Evolutionary conservation across 2,113 vertebrate species (phyloP).

Genomic region (Fukomys damarensis): DNA sequence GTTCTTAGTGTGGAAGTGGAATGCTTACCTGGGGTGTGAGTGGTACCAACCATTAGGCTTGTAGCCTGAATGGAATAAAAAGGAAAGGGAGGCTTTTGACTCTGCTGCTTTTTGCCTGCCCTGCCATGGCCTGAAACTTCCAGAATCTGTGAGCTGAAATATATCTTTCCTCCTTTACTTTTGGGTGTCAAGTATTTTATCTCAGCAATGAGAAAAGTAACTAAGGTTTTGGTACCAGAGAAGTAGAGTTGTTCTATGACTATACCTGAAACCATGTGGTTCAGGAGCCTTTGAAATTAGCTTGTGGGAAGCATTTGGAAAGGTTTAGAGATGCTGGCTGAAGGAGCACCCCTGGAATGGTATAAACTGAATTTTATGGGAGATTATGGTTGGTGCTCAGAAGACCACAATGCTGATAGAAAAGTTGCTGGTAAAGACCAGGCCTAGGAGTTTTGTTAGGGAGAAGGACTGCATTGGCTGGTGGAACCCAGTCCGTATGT

Average conservation of each 20-base stretch:
- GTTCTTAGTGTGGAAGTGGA: not conserved
- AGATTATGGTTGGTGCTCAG: not conserved
- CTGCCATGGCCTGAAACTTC: not conserved
- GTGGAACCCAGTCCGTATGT: not conserved
- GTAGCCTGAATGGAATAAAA: not conserved
- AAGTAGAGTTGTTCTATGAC: too few species aligned
- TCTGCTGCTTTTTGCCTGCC: not conserved
- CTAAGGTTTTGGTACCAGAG: not conserved
- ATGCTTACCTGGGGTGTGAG: not conserved
- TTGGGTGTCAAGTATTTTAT: not conserved
- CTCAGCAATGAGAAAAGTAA: not conserved
- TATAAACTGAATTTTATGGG: not conserved
- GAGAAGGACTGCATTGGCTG: not conserved
- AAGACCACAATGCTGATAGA: not conserved
- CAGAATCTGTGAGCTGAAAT: not conserved
- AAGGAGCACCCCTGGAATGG: not conserved
- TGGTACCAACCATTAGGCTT: not conserved
- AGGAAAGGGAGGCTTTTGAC: not conserved
- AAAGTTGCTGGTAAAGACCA: not conserved
- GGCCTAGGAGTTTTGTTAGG: not conserved
- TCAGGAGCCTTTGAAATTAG: not conserved
- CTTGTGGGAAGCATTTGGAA: not conserved
- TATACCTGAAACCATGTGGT: too few species aligned
- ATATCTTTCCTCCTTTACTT: not conserved
- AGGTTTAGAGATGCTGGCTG: not conserved